Conservation (phyloP, 2,888 invertebrate species). For the Tubulanus polymorphus region DNA sequence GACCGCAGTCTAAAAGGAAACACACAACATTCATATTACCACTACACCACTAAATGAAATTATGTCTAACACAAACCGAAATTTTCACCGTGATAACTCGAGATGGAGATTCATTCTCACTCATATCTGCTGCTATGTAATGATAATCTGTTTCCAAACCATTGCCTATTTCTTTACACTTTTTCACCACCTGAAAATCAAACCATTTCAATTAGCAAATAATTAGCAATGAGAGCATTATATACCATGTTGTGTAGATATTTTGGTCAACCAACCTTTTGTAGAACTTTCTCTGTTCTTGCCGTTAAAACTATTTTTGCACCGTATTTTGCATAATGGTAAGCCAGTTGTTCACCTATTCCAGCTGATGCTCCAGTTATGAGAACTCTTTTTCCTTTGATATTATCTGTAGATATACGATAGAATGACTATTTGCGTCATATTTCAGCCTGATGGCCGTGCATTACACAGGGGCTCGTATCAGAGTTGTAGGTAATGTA, state of each 20-base stretch:
- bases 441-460: too few species aligned
- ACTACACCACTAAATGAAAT: too few species aligned
- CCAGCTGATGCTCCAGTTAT: constrained; percentile 16
- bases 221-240: too few species aligned
- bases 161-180: neutral
- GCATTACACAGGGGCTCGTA: too few species aligned
- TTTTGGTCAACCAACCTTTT: constrained; percentile 3
- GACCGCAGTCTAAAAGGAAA: constrained; percentile 29
- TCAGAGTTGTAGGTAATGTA: too few species aligned
- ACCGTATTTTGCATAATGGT: constrained; percentile 14
- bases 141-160: neutral
- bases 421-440: too few species aligned
- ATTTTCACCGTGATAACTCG: too few species aligned
- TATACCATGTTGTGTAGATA: too few species aligned
- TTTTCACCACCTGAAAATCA: constrained; percentile 2
- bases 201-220: too few species aligned
- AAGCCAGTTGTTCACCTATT: constrained; percentile 20
- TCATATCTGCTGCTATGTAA: neutral
- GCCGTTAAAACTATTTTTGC: constrained; percentile 9
- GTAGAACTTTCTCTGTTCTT: neutral
- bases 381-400: constrained; percentile 14
- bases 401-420: neutral
- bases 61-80: too few species aligned
- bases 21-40: neutral
- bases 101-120: too few species aligned